Conservation (phyloP, 2,797 vertebrate species). For the Crax fasciolata region DNA sequence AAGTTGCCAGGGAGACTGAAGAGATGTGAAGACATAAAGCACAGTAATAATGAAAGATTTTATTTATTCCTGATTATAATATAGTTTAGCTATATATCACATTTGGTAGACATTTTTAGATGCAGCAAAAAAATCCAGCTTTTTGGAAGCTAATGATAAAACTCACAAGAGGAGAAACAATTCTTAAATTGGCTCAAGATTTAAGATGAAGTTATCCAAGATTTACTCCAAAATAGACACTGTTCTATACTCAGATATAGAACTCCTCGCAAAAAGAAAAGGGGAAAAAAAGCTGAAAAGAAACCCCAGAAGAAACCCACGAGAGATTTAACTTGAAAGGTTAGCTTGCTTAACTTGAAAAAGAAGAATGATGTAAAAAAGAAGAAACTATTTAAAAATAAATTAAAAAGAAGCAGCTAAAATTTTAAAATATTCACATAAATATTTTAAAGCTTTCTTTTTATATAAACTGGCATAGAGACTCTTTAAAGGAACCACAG, state of each 20-base stretch:
- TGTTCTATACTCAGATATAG: background rate
- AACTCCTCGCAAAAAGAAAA: background rate
- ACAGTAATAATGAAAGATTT: background rate
- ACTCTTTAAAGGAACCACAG: conserved; percentile 31
- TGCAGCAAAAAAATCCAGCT: background rate
- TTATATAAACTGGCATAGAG: conserved; percentile 41
- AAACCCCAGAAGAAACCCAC: conserved; percentile 27
- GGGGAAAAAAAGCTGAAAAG: background rate
- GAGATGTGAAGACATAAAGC: background rate
- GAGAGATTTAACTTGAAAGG: conserved; percentile 60
- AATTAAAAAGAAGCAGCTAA: conserved; percentile 58
- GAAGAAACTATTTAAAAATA: conserved; percentile 69
- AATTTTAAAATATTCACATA: conserved; percentile 62
- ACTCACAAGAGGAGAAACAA: background rate
- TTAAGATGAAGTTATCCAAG: background rate
- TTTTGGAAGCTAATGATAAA: background rate
- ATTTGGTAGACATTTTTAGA: background rate
- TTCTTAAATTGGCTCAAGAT: background rate
- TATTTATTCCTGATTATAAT: background rate
- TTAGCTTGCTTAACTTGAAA: conserved; percentile 55
- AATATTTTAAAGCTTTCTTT: conserved; percentile 73
- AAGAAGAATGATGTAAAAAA: conserved; percentile 50
- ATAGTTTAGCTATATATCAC: background rate
- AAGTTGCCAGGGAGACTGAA: background rate
- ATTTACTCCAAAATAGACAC: background rate